A percentile compares a stretch with the other conserved stretches of the same genome.
These are phyloP conservation scores for Esox niger DNA, from an alignment of 2,113 vertebrate species.

Conservation along the genomic window DNA sequence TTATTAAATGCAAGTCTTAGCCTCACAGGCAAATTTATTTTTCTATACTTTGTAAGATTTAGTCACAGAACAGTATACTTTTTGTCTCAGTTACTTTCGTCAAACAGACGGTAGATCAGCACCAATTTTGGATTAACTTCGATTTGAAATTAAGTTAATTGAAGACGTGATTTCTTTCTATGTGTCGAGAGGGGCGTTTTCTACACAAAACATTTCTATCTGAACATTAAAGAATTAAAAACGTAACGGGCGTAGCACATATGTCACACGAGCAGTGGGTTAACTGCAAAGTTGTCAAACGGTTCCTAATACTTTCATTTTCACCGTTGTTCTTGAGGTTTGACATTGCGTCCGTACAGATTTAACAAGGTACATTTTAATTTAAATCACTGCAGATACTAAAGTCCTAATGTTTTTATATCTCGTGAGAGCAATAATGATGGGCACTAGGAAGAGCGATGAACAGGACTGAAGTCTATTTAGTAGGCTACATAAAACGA, in stretches of 20 bases:
- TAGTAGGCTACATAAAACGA: too few relatives aligned
- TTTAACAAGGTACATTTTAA: conserved; percentile 53
- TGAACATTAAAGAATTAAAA: too few relatives aligned
- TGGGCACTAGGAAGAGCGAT: too few relatives aligned
- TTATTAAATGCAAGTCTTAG: conserved; percentile 24
- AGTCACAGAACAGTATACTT: conserved; percentile 45
- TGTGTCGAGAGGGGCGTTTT: too few relatives aligned
- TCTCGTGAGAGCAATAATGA: conserved; percentile 42
- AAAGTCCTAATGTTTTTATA: conserved; percentile 46
- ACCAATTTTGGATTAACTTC: too few relatives aligned
- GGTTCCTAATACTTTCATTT: conserved; percentile 15
- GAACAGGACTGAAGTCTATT: too few relatives aligned
- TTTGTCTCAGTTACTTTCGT: conserved; percentile 26
- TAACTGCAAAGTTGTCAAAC: conserved; percentile 24
- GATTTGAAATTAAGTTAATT: too few relatives aligned
- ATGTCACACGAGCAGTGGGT: conserved; percentile 49
- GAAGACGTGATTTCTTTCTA: too few relatives aligned
- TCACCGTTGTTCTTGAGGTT: conserved; percentile 16
- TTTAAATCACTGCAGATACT: conserved; percentile 40
- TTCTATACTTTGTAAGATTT: conserved; percentile 50
- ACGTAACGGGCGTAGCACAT: too few relatives aligned
- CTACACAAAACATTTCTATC: too few relatives aligned
- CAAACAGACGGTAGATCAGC: conserved; percentile 34
- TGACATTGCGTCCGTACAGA: conserved; percentile 36
- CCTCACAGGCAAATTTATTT: conserved; percentile 37